Evolutionary conservation across 1,140 invertebrate species (phyloP), one percentile per base, ranked within the genome.

Genomic region (Drosophila erecta): DNA sequence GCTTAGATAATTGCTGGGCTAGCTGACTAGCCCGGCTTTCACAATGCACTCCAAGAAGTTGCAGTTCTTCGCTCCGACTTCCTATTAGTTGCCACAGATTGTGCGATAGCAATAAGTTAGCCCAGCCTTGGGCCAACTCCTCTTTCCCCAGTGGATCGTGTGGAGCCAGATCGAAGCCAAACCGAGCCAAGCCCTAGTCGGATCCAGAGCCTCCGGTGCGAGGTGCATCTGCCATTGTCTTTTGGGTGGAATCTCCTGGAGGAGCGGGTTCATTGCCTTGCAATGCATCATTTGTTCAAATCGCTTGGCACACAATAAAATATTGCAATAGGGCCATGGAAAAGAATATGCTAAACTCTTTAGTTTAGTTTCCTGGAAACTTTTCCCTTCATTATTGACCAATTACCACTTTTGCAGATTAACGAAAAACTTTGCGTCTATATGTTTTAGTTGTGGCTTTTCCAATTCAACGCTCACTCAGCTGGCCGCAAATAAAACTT

Each of bases 61-160:
- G 24, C 51, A 62, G 24, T 40, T 69, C 46, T 59, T 54, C 37
- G 59, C 79, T 76, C 60, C 81, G 87, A 87, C 84, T 86, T 86
- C 83, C 84, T 87, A 87, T 87, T 87, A 87, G 83, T 73, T 87
- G 83, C 83, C 59, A 72, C 79, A 89, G 83, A 87, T 87, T 87
- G 84, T 79, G 83, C 83, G 83, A 87, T 87, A 87, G 83, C 83
- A 89, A 87, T 87, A 87, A 87, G 62, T 87, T 87, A 87, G 79
- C 84, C 79, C 46, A 30, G 51, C 65, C 65, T 41, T 33, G 43
- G 65, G 37, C 62, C 43, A 60, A 57, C 61, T 41, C 20, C 51
- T 35, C 22, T 38, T 38, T 58, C 53, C 40, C 17, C 44, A 40
- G 15, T 50, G 40, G 43, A 60, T 55, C 64, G 33, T 37, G 37